phyloP scores from a whole-genome alignment of 2,888 invertebrate species.

The Drosophila austrosaltans region DNA sequence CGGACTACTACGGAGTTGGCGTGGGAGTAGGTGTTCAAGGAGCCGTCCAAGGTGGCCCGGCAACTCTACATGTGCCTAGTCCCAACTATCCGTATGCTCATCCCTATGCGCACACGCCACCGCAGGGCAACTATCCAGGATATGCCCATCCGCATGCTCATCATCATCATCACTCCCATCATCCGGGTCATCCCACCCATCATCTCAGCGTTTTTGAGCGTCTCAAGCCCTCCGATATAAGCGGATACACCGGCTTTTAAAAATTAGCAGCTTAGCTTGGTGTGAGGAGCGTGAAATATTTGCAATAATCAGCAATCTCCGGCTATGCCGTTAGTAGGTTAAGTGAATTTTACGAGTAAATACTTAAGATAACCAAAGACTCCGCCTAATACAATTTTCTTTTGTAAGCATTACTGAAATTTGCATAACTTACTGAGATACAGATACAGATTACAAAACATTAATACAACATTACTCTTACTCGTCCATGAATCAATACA shows the following conservation, averaged over 20 bases:
- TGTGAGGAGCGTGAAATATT: constrained; percentile 28
- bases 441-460: constrained; percentile 14
- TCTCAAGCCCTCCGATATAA: constrained; percentile 84
- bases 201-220: constrained; percentile 84
- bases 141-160: constrained; percentile 53
- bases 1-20: constrained; percentile 45
- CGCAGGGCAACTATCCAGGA: constrained; percentile 65
- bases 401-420: constrained; percentile 46
- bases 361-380: constrained; percentile 72
- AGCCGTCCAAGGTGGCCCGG: constrained; percentile 34
- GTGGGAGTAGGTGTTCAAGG: constrained; percentile 43
- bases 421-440: constrained; percentile 20
- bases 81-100: constrained; percentile 87
- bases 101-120: constrained; percentile 67
- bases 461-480: constrained; percentile 10
- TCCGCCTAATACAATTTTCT: constrained; percentile 62
- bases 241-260: constrained; percentile 85
- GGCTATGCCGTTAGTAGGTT: constrained; percentile 56
- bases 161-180: constrained; percentile 72
- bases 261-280: not conserved
- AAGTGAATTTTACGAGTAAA: constrained; percentile 52
- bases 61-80: constrained; percentile 87
- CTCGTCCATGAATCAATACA: constrained; percentile 9
- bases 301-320: constrained; percentile 62
- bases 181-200: constrained; percentile 71